Conservation (phyloP, 2,113 vertebrate genomes). For the Odocoileus hemionus region DNA sequence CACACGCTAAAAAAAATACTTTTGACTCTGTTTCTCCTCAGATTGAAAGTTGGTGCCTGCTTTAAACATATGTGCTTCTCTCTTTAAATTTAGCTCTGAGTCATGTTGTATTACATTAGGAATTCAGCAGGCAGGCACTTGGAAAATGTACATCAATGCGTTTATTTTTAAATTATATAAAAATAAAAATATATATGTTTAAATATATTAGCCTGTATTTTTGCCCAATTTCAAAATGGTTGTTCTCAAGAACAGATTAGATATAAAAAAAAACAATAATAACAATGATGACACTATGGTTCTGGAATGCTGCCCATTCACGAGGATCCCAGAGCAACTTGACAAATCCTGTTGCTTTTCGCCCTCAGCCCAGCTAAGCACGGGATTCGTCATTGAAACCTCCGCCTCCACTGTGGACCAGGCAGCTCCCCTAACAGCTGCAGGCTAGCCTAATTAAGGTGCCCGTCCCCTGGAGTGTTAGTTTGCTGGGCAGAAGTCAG, state of each 20-base stretch:
- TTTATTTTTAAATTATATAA: slow-evolving; percentile 74
- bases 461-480: neutral
- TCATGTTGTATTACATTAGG: slow-evolving; percentile 78
- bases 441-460: slow-evolving; percentile 41
- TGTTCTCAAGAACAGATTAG: slow-evolving; percentile 71
- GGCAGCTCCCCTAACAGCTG: slow-evolving; percentile 43
- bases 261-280: slow-evolving; percentile 72
- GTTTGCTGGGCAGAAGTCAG: slow-evolving; percentile 19
- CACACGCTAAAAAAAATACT: slow-evolving; percentile 78
- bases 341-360: neutral
- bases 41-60: slow-evolving; percentile 80
- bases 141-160: slow-evolving; percentile 76
- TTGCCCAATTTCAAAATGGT: slow-evolving; percentile 74
- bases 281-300: slow-evolving; percentile 30
- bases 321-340: slow-evolving; percentile 32
- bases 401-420: neutral
- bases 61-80: slow-evolving; percentile 78
- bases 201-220: slow-evolving; percentile 77
- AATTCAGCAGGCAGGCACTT: slow-evolving; percentile 67
- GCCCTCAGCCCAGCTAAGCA: neutral
- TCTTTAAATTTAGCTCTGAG: slow-evolving; percentile 80
- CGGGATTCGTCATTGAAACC: neutral
- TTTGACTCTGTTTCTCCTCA: slow-evolving; percentile 78
- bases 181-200: slow-evolving; percentile 73
- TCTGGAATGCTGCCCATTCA: slow-evolving; percentile 52